A percentile compares a stretch with the other conserved stretches of the same genome.
Conservation (phyloP, 2,113 vertebrate species). For the Mobula birostris region DNA sequence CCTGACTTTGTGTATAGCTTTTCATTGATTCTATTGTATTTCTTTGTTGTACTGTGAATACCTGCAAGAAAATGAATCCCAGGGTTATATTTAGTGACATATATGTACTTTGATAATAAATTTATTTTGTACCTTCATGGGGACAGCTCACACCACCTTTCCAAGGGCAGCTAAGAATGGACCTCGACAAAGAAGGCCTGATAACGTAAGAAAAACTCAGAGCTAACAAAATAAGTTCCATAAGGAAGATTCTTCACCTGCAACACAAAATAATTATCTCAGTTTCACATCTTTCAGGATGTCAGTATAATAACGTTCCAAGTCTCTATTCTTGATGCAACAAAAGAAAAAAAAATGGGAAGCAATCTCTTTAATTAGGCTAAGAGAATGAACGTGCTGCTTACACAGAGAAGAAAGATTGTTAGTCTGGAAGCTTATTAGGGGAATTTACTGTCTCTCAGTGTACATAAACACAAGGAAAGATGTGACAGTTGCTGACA, state of each 20-base stretch:
- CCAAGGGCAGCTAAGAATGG: too few relatives aligned
- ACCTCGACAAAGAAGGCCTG: too few relatives aligned
- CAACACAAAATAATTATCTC: neutral
- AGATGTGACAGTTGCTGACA: neutral
- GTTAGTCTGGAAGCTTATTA: slow-evolving; percentile 23
- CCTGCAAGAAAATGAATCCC: too few relatives aligned
- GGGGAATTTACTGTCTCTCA: slow-evolving; percentile 13
- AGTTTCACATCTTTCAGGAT: neutral
- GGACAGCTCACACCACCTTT: too few relatives aligned
- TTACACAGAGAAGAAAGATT: neutral
- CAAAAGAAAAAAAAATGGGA: neutral
- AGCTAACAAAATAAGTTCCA: too few relatives aligned
- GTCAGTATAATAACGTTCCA: neutral
- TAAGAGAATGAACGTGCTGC: neutral
- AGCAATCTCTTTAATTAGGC: slow-evolving; percentile 26
- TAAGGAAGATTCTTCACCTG: neutral
- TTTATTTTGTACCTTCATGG: too few relatives aligned
- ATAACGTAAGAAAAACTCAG: too few relatives aligned
- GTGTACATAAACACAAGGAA: neutral
- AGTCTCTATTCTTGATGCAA: neutral
- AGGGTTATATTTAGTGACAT: too few relatives aligned
- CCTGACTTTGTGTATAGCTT: too few relatives aligned
- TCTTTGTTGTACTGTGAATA: too few relatives aligned
- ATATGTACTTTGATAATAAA: too few relatives aligned
- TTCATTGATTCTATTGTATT: too few relatives aligned